These are phyloP conservation scores for Melanostoma scalare DNA, from an alignment of 2,888 invertebrate species.

Conservation along the genomic window DNA sequence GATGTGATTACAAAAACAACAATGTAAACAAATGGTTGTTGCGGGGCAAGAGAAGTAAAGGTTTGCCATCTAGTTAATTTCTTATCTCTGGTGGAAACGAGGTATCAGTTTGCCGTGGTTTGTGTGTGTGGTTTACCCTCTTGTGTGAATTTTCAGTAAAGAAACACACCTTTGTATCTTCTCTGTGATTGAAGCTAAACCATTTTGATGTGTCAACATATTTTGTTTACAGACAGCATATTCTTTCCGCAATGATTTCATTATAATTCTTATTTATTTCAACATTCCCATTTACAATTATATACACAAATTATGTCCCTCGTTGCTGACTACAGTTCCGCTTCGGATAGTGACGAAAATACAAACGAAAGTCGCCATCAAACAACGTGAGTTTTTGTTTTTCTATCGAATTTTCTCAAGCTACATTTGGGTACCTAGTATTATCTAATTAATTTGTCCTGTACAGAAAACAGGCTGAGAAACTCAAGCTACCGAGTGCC, in stretches of 20 bases:
- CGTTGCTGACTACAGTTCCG: slow-evolving; percentile 77
- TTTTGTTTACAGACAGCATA: slow-evolving; percentile 56
- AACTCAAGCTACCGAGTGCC: slow-evolving; percentile 78
- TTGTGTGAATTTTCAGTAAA: no score
- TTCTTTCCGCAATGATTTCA: slow-evolving; percentile 34
- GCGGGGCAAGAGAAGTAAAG: no score
- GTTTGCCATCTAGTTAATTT: no score
- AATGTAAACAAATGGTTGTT: no score
- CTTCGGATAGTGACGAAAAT: slow-evolving; percentile 75
- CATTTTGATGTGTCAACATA: slow-evolving; percentile 25
- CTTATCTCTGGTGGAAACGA: no score
- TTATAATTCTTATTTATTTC: slow-evolving; percentile 17
- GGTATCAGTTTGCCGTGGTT: no score
- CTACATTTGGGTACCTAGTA: no score
- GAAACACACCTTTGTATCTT: no score
- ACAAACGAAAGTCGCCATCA: slow-evolving; percentile 1
- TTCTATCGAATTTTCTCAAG: not conserved
- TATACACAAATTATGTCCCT: slow-evolving; percentile 76
- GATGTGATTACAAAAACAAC: no score
- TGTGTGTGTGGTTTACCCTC: no score
- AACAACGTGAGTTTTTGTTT: slow-evolving; percentile 13
- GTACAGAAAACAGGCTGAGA: slow-evolving; percentile 45
- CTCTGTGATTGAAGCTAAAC: not conserved
- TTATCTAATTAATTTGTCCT: not conserved
- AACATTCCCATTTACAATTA: slow-evolving; percentile 16